phyloP scores from a whole-genome alignment of 1,140 invertebrate species.

The Homalodisca vitripennis region DNA sequence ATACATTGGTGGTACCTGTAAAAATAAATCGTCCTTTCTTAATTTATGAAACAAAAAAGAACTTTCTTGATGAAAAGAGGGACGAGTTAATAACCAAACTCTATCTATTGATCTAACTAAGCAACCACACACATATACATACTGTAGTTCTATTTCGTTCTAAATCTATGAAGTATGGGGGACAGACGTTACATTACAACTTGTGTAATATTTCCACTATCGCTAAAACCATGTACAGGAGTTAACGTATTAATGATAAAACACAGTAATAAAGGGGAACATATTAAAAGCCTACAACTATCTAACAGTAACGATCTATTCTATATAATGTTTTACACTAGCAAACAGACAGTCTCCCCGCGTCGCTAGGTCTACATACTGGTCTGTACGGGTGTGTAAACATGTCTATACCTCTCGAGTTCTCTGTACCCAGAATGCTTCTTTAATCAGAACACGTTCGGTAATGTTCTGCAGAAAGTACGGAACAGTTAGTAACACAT shows the following conservation, averaged over 20 bases:
- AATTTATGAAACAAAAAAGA: no score
- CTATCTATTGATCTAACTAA: background rate
- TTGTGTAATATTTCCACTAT: no score
- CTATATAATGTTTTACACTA: background rate
- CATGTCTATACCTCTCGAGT: slow-evolving; percentile 76
- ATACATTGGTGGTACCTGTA: no score
- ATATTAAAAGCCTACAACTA: slow-evolving; percentile 10
- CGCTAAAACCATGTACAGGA: slow-evolving; percentile 6
- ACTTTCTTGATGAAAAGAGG: no score
- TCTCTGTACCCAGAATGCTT: slow-evolving; percentile 87
- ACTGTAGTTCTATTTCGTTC: no score
- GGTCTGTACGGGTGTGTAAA: no score
- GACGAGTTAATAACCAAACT: background rate
- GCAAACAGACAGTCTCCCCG: slow-evolving; percentile 9
- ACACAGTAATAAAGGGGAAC: background rate
- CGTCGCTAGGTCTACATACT: background rate
- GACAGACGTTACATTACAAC: no score
- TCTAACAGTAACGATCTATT: slow-evolving; percentile 8
- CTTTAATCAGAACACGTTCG: slow-evolving; percentile 89
- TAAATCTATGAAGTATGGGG: no score
- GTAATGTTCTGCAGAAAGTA: slow-evolving; percentile 76
- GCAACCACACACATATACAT: background rate
- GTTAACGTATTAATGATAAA: background rate
- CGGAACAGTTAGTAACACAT: background rate
- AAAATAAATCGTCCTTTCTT: no score